phyloP scores from a whole-genome alignment of 2,888 invertebrate species.

The Drosophila suboccidentalis region DNA sequence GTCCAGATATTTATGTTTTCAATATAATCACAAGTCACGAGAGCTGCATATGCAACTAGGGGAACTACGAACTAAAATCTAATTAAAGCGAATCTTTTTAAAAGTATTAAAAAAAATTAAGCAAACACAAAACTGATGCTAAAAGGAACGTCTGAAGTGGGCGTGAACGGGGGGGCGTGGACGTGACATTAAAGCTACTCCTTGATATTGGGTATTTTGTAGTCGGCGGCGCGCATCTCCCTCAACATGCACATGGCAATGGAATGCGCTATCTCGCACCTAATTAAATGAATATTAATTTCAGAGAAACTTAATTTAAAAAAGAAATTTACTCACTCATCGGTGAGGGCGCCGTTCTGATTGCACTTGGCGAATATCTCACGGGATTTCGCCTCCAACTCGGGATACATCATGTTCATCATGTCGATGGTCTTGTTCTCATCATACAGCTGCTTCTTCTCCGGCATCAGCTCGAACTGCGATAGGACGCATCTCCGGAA shows the following conservation, averaged over 20 bases:
- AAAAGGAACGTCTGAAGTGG: neutral
- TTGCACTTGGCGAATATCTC: slow-evolving; percentile 64
- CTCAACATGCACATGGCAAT: slow-evolving; percentile 73
- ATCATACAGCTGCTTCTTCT: slow-evolving; percentile 37
- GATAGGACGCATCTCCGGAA: slow-evolving; percentile 81
- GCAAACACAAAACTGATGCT: neutral
- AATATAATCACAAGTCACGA: neutral
- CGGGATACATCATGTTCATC: slow-evolving; percentile 69
- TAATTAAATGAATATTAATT: slow-evolving; percentile 8
- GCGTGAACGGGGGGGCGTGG: neutral
- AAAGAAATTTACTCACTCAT: slow-evolving; percentile 65
- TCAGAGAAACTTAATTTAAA: no score
- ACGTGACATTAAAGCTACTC: slow-evolving; percentile 40
- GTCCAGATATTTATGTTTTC: no score
- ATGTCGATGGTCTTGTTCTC: slow-evolving; percentile 60
- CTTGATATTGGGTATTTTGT: slow-evolving; percentile 68
- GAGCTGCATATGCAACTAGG: neutral
- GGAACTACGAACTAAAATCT: neutral
- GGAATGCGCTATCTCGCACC: slow-evolving; percentile 75
- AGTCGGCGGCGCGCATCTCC: slow-evolving; percentile 58
- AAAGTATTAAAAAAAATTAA: neutral
- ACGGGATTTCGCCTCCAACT: slow-evolving; percentile 45
- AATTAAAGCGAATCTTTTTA: neutral
- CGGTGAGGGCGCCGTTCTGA: slow-evolving; percentile 38
- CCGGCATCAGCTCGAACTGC: slow-evolving; percentile 77